These are phyloP conservation scores for Achatina immaculata DNA, from an alignment of 1,140 invertebrate species.

Conservation along the genomic window DNA sequence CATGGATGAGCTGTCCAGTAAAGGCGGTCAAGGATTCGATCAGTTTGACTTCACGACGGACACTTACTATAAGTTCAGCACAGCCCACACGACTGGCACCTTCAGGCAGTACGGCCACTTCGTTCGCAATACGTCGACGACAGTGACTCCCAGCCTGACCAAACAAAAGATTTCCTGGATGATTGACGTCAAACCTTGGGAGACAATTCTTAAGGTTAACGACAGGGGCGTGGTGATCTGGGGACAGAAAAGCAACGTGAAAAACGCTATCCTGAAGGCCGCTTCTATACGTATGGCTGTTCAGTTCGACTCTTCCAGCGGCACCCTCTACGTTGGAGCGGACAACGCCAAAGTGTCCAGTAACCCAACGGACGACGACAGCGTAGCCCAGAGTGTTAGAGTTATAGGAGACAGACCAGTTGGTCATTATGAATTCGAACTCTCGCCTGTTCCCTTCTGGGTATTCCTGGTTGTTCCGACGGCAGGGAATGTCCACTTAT, in stretches of 20 bases:
- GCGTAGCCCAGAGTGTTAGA: slow-evolving; percentile 29
- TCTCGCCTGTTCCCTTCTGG: slow-evolving; percentile 40
- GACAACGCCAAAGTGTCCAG: slow-evolving; percentile 42
- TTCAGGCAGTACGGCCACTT: slow-evolving; percentile 43
- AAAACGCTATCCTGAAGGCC: slow-evolving; percentile 43
- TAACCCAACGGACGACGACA: slow-evolving; percentile 29
- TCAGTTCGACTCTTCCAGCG: slow-evolving; percentile 36
- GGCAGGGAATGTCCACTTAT: slow-evolving; percentile 38
- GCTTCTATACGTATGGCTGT: slow-evolving; percentile 39
- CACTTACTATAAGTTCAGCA: slow-evolving; percentile 40
- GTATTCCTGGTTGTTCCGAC: slow-evolving; percentile 42
- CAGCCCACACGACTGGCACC: slow-evolving; percentile 44
- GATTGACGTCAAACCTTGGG: slow-evolving; percentile 42
- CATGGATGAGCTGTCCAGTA: slow-evolving; percentile 42
- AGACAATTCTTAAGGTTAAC: slow-evolving; percentile 45
- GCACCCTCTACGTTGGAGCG: slow-evolving; percentile 39
- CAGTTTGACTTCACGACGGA: slow-evolving; percentile 46
- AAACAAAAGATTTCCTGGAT: slow-evolving; percentile 44
- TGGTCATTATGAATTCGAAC: slow-evolving; percentile 37
- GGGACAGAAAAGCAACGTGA: slow-evolving; percentile 41
- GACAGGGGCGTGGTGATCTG: slow-evolving; percentile 40
- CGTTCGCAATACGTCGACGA: slow-evolving; percentile 42
- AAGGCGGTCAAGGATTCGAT: slow-evolving; percentile 39
- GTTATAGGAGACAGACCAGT: slow-evolving; percentile 40
- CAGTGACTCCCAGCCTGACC: slow-evolving; percentile 37